Percentiles rank a stretch among this genome's conserved stretches.
phyloP scores from a whole-genome alignment of 2,888 invertebrate genomes.

The Crematogaster levior region DNA sequence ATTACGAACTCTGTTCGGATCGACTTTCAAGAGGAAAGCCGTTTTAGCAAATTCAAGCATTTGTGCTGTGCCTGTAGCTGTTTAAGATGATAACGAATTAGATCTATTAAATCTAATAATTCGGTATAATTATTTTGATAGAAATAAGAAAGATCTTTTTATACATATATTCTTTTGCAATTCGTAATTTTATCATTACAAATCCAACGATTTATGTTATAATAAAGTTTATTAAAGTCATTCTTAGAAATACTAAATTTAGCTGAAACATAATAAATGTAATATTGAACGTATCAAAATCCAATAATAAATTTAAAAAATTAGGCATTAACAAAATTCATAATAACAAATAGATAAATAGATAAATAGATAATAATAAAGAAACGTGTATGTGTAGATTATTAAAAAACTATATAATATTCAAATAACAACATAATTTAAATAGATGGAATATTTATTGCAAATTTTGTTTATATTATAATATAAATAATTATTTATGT shows the following conservation, averaged over 20 bases:
- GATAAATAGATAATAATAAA: too few species aligned
- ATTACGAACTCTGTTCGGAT: slow-evolving; percentile 43
- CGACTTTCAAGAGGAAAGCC: slow-evolving; percentile 38
- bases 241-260: not conserved
- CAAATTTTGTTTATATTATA: not conserved
- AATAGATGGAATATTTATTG: not conserved
- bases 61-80: slow-evolving; percentile 17
- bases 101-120: not conserved
- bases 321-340: too few species aligned
- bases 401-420: too few species aligned
- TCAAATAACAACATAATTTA: not conserved
- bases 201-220: not conserved
- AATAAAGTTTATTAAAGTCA: not conserved
- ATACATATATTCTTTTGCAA: not conserved
- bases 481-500: too few species aligned
- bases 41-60: slow-evolving; percentile 37
- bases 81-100: slow-evolving; percentile 23
- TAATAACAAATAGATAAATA: too few species aligned
- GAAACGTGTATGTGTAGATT: too few species aligned
- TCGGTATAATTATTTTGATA: not conserved
- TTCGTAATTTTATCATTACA: not conserved
- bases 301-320: too few species aligned
- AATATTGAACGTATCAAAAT: too few species aligned
- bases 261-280: too few species aligned
- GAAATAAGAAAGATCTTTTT: too few species aligned